These are phyloP conservation scores for Dallia pectoralis DNA, from an alignment of 2,797 vertebrate genomes.

Conservation along the genomic window DNA sequence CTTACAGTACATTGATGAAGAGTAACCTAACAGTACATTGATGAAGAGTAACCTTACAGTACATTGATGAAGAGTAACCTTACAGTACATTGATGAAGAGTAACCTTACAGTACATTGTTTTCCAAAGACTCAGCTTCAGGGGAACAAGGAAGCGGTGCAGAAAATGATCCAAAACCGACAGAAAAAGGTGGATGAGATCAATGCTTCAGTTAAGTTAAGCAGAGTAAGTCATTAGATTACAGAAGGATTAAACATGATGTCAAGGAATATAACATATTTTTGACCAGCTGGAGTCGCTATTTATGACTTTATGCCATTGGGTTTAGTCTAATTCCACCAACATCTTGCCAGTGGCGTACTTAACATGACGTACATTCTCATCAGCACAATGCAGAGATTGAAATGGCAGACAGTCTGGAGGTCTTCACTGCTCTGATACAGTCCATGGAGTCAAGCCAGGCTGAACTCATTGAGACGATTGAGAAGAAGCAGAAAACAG, in stretches of 20 bases:
- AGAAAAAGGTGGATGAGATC: constrained; percentile 37
- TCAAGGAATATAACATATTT: not conserved
- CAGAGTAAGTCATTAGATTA: not conserved
- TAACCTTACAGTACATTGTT: no score
- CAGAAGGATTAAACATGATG: not conserved
- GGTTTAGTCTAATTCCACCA: no score
- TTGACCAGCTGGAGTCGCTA: no score
- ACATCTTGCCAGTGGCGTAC: not conserved
- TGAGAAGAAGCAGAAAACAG: not conserved
- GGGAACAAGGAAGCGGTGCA: not conserved
- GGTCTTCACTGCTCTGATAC: constrained; percentile 8
- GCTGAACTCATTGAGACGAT: not conserved
- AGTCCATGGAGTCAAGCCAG: not conserved
- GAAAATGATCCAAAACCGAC: constrained; percentile 33
- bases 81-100: no score
- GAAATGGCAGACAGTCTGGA: constrained; percentile 5
- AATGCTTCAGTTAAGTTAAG: not conserved
- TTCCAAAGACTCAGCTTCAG: no score
- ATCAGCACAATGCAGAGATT: not conserved
- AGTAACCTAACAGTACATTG: no score
- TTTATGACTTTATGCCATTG: no score
- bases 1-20: no score
- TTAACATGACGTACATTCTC: not conserved
- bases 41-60: no score
- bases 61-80: no score